Base-by-base conservation (phyloP, 1,140 invertebrate genomes). In the Drosophila mojavensis region DNA sequence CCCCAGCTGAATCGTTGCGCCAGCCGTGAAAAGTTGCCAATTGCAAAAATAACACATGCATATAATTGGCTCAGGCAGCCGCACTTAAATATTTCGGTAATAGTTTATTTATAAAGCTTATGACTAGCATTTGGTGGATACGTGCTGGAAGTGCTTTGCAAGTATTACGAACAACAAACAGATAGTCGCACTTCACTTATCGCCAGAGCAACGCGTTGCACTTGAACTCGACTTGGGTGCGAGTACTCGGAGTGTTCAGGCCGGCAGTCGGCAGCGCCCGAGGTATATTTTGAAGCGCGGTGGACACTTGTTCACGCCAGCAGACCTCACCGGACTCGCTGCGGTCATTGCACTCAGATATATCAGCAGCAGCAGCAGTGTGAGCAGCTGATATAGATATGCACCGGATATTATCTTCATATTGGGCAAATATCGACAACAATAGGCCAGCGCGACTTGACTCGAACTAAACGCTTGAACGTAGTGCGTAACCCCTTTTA, bases 181-280 rank as follows among this genome's bases (percentile, higher is more conserved):
- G 6, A 33, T 33, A 33, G 24, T 7, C 11, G 10, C 36, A 39
- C 36, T 13, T 39, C 36, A 39, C 36, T 39, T 39, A 39, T 33
- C 30, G 30, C 30, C 30, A 33, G 30, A 33, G 30, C 4, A 5
- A 7, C 7, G 33, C 33, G 33, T 9, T 33, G 33, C 7, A 33
- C 33, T 6, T 33, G 33, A 33, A 33, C 6, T 39, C 24, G 17
- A 3, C 36, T 30, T 13, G 15, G 10, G 2, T 39, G 11, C 13
- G 41, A 15, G 0, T 15, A 45, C 4, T 36, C 7, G 6, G 33
- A 36, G 15, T 53, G 26, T 30, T 70, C 43, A 70, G 33, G 60
- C 68, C 15, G 59, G 68, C 53, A 54, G 9, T 2, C 68, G 68
- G 50, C 59, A 70, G 50, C 59, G 68, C 36, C 59, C 59, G n/a